Evolutionary conservation across 1,140 invertebrate genomes (phyloP).

Genomic region (Bombus confusus): DNA sequence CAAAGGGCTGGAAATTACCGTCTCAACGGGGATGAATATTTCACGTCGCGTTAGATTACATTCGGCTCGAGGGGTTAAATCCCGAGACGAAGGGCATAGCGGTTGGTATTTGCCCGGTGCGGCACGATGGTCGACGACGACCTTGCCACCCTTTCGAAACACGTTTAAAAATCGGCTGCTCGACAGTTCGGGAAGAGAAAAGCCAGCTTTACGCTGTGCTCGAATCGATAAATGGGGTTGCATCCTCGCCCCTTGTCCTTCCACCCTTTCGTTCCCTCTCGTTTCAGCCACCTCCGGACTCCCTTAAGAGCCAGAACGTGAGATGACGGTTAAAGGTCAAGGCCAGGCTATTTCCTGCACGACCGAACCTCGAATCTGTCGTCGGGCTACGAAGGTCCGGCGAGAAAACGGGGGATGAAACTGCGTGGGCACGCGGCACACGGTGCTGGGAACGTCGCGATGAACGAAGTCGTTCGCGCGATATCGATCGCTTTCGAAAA

Average conservation of each 20-base stretch:
- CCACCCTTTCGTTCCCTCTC: background rate
- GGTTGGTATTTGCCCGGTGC: background rate
- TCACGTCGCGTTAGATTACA: background rate
- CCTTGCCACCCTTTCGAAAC: conserved; percentile 21
- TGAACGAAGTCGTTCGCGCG: background rate
- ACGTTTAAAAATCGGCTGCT: conserved; percentile 28
- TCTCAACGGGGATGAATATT: conserved; percentile 25
- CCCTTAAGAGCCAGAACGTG: conserved; percentile 72
- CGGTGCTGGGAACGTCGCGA: background rate
- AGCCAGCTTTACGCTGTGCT: background rate
- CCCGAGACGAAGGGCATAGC: background rate
- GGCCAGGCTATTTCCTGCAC: conserved; percentile 78
- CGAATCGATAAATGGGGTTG: conserved; percentile 62
- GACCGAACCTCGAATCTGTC: conserved; percentile 69
- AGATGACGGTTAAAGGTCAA: conserved; percentile 77
- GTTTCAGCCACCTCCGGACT: conserved; percentile 63
- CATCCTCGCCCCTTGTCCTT: conserved; percentile 2
- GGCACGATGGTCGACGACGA: background rate
- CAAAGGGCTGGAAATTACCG: background rate
- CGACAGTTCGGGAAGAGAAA: conserved; percentile 7
- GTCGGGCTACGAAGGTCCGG: conserved; percentile 47
- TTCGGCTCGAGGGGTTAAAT: background rate
- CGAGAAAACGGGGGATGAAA: conserved; percentile 26
- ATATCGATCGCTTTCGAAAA: background rate
- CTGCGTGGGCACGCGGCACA: conserved; percentile 26